A percentile compares a stretch with the other conserved stretches of the same genome.
These are phyloP conservation scores for Mechanitis messenoides DNA, from an alignment of 2,888 invertebrate species.

Conservation along the genomic window DNA sequence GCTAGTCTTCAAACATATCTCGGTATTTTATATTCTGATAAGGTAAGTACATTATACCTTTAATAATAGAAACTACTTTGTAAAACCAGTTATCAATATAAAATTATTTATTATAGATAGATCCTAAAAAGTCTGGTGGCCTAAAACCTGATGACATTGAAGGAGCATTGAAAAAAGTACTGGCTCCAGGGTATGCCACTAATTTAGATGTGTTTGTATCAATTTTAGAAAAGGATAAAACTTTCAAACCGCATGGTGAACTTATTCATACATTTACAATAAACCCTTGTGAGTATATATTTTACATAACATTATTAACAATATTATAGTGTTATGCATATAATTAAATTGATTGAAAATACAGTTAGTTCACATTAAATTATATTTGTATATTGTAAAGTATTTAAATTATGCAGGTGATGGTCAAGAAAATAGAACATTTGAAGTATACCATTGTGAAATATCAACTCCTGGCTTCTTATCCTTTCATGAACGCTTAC, in stretches of 20 bases:
- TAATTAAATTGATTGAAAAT: neutral
- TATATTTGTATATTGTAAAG: no score
- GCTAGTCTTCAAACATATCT: slow-evolving; percentile 88
- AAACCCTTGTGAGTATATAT: slow-evolving; percentile 52
- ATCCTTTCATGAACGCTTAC: slow-evolving; percentile 87
- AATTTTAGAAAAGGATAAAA: slow-evolving; percentile 81
- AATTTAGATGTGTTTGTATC: slow-evolving; percentile 85
- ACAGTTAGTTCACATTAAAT: no score
- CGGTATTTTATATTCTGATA: slow-evolving; percentile 83
- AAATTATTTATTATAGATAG: slow-evolving; percentile 53
- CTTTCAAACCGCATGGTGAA: slow-evolving; percentile 86
- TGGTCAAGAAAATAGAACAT: slow-evolving; percentile 68
- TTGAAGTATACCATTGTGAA: slow-evolving; percentile 89
- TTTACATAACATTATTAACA: neutral
- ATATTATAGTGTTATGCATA: neutral
- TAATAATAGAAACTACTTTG: neutral
- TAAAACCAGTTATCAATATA: neutral
- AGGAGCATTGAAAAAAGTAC: slow-evolving; percentile 79
- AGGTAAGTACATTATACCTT: slow-evolving; percentile 54
- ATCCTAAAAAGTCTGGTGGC: slow-evolving; percentile 74
- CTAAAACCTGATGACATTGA: slow-evolving; percentile 86
- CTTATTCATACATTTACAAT: slow-evolving; percentile 78
- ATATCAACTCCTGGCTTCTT: slow-evolving; percentile 83
- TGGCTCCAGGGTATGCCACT: slow-evolving; percentile 82
- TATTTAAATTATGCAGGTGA: slow-evolving; percentile 39